phyloP scores from a whole-genome alignment of 2,888 invertebrate species.

The Dolichomitus sp. region DNA sequence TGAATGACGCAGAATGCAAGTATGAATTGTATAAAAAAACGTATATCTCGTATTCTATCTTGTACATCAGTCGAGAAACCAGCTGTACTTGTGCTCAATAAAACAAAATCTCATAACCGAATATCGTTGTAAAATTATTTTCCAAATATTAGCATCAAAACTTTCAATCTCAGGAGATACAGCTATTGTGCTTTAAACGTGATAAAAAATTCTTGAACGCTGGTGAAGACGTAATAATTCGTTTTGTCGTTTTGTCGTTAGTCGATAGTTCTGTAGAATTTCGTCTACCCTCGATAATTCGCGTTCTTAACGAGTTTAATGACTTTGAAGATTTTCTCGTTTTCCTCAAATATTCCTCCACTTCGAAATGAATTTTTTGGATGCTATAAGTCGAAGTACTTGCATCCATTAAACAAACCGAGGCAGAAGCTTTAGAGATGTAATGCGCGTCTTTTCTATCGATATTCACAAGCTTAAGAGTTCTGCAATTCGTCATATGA shows the following conservation, averaged over 20 bases:
- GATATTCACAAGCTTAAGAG: constrained; percentile 11
- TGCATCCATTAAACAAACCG: constrained; percentile 28
- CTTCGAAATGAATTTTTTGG: constrained; percentile 64
- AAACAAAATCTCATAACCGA: constrained; percentile 38
- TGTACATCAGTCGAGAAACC: constrained; percentile 34
- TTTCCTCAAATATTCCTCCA: constrained; percentile 61
- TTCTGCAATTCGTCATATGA: constrained; percentile 7
- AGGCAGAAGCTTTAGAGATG: constrained; percentile 13
- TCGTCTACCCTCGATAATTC: constrained; percentile 7
- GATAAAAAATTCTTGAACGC: constrained; percentile 74
- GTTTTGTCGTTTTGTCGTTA: constrained; percentile 47
- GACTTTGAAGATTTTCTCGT: constrained; percentile 32
- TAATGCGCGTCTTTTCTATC: constrained; percentile 2
- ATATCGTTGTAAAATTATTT: constrained; percentile 39
- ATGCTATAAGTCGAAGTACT: constrained; percentile 25
- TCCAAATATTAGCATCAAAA: constrained; percentile 2
- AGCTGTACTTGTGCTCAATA: constrained; percentile 58
- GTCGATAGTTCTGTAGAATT: constrained; percentile 27
- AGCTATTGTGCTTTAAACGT: constrained; percentile 58
- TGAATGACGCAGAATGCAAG: constrained; percentile 28
- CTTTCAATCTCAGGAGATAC: constrained; percentile 27
- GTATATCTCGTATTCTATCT: constrained; percentile 18
- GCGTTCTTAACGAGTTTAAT: background rate
- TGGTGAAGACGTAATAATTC: constrained; percentile 76
- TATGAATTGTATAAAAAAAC: constrained; percentile 32